Evolutionary conservation across 1,140 invertebrate species (phyloP).

Genomic region (Zaprionus taronus): DNA sequence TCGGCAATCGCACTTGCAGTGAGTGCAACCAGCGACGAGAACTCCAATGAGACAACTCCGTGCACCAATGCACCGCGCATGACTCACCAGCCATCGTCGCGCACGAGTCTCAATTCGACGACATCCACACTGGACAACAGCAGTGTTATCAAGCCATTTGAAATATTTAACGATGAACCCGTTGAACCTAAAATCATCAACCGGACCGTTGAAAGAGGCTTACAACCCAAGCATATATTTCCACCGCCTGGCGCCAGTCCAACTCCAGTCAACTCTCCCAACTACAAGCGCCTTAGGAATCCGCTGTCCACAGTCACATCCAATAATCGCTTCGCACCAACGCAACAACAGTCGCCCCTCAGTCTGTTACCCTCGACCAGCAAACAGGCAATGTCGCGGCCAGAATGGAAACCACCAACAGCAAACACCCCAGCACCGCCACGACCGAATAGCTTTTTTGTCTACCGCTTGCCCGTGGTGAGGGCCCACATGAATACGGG

Average conservation of each 20-base stretch:
- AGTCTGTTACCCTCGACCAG: conserved; percentile 73
- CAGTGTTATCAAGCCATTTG: conserved; percentile 26
- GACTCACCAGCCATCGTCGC: conserved; percentile 56
- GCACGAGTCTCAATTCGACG: conserved; percentile 52
- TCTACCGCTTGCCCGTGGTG: conserved; percentile 65
- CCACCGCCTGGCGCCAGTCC: no score
- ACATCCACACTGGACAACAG: conserved; percentile 53
- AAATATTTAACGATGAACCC: conserved; percentile 39
- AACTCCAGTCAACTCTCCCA: conserved; percentile 69
- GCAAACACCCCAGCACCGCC: neutral
- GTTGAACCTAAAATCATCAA: no score
- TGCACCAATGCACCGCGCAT: conserved; percentile 62
- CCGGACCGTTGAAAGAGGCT: no score
- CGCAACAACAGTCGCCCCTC: conserved; percentile 38
- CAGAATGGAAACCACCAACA: conserved; percentile 41
- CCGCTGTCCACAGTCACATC: conserved; percentile 66
- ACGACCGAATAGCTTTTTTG: conserved; percentile 53
- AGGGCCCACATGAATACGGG: conserved; percentile 60
- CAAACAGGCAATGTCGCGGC: conserved; percentile 57
- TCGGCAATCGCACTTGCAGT: conserved; percentile 69
- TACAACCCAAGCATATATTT: no score
- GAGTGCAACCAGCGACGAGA: conserved; percentile 74
- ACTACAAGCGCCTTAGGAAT: conserved; percentile 65
- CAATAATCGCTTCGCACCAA: conserved; percentile 47
- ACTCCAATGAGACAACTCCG: conserved; percentile 78